Percentiles rank a stretch among this genome's conserved stretches.
Evolutionary conservation across 2,797 vertebrate genomes (phyloP).

Genomic region (Brachyalestes nurse): DNA sequence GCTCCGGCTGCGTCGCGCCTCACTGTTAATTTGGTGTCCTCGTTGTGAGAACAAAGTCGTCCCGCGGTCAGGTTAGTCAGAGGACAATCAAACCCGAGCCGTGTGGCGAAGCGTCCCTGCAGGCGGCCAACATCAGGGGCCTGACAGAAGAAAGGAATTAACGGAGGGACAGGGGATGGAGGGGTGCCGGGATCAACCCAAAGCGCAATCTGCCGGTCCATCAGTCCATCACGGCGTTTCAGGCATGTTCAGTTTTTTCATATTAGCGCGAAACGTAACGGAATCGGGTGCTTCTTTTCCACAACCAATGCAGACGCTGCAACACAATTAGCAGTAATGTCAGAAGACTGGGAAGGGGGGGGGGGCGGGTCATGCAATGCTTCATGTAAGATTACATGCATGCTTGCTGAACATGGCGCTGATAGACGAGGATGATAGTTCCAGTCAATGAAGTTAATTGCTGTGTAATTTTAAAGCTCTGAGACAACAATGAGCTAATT

Average conservation of each 20-base stretch:
- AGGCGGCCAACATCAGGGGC: slow-evolving; percentile 49
- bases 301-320: slow-evolving; percentile 16
- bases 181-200: slow-evolving; percentile 23
- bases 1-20: slow-evolving; percentile 58
- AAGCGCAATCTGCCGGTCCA: slow-evolving; percentile 25
- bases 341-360: neutral
- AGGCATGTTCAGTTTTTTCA: slow-evolving; percentile 5
- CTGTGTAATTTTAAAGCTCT: slow-evolving; percentile 42
- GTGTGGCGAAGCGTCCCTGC: slow-evolving; percentile 61
- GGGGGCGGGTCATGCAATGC: slow-evolving; percentile 31
- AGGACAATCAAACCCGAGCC: slow-evolving; percentile 65
- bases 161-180: slow-evolving; percentile 39
- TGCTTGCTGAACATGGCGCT: slow-evolving; percentile 49
- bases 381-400: slow-evolving; percentile 44
- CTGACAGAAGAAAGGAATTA: slow-evolving; percentile 58
- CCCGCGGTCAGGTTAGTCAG: slow-evolving; percentile 67
- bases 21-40: slow-evolving; percentile 67
- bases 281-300: slow-evolving; percentile 8
- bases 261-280: slow-evolving; percentile 15
- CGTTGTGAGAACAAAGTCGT: slow-evolving; percentile 70
- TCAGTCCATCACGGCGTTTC: slow-evolving; percentile 17
- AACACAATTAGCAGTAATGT: slow-evolving; percentile 49
- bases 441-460: slow-evolving; percentile 46
- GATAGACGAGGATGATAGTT: slow-evolving; percentile 33
- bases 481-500: slow-evolving; percentile 29